Evolutionary conservation across 1,140 invertebrate species (phyloP), one percentile per base, ranked within the genome.

Genomic region (Oryctes rhinoceros): DNA sequence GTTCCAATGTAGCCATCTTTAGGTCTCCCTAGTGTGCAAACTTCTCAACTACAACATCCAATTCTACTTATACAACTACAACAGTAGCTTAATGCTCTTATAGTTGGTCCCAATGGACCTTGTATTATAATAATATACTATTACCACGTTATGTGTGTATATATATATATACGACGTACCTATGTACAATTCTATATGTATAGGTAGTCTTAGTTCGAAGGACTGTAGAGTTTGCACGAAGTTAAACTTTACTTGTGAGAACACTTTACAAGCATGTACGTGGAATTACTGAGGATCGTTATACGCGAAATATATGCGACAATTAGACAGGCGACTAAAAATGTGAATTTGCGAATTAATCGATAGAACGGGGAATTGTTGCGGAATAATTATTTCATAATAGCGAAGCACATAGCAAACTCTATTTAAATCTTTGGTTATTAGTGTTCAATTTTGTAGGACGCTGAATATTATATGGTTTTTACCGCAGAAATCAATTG

Each of bases 41-140:
- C 49, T 53, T 53, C 49, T 53, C 49, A 53, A 53, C 49, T 53
- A 53, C 49, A 53, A n/a, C 49, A n/a, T n/a, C 10, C 49, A 53
- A 53, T 53, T 53, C 49, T 53, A 53, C 49, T 53, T 53, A 53
- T 11, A 53, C 49, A 53, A 53, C 49, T 53, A n/a, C n/a, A n/a
- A 11, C 13, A n/a, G 49, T 53, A 11, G 49, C 49, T 53, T 53
- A 53, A 53, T 53, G n/a, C 49, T 53, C 49, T 53, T 53, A 53
- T 53, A 53, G 49, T 53, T 53, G 49, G 49, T 53, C 49, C 49
- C 49, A 53, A 11, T 53, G 49, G 49, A 53, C 10, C 10, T 53
- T 53, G 49, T 53, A 53, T 53, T 53, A 53, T 53, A 53, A 53
- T 53, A 53, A 53, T 53, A 53, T 53, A 53, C 49, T 53, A 53